These are phyloP conservation scores for Heterohyrax brucei DNA, from an alignment of 2,797 vertebrate species.

Conservation along the genomic window DNA sequence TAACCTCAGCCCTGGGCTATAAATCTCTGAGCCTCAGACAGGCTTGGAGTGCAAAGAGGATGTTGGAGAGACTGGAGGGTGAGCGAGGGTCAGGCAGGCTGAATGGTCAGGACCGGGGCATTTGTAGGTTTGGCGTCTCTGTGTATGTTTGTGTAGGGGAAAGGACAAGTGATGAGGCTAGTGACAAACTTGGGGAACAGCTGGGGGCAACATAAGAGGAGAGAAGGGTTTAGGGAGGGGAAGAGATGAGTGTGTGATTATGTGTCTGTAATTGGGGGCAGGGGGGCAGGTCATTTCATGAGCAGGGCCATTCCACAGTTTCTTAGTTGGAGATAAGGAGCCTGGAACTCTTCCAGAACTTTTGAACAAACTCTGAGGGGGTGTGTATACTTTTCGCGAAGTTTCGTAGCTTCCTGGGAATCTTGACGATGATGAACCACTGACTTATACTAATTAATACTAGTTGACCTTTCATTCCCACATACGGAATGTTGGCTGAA, in stretches of 20 bases:
- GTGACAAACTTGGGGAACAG: background rate
- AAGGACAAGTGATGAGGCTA: background rate
- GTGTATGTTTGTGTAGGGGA: background rate
- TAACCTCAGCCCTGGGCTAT: slow-evolving; percentile 73
- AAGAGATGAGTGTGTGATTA: background rate
- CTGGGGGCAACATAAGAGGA: background rate
- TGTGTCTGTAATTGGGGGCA: background rate
- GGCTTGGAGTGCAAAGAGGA: background rate
- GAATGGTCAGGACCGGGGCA: background rate
- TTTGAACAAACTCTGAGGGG: background rate
- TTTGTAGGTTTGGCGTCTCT: background rate
- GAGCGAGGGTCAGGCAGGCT: slow-evolving; percentile 36
- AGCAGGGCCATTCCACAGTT: background rate
- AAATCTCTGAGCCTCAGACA: slow-evolving; percentile 69
- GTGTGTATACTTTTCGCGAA: background rate
- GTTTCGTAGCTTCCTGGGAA: background rate
- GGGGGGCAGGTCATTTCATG: background rate
- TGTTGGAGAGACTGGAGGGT: background rate
- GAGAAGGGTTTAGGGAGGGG: background rate
- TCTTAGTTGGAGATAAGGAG: background rate
- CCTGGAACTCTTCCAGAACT: background rate
- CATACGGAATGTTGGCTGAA: too few relatives aligned
- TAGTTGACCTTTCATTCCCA: too few relatives aligned
- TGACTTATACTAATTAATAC: background rate
- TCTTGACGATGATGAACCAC: background rate